Base-by-base conservation (phyloP, 2,113 vertebrate species). In the Aptenodytes patagonicus region DNA sequence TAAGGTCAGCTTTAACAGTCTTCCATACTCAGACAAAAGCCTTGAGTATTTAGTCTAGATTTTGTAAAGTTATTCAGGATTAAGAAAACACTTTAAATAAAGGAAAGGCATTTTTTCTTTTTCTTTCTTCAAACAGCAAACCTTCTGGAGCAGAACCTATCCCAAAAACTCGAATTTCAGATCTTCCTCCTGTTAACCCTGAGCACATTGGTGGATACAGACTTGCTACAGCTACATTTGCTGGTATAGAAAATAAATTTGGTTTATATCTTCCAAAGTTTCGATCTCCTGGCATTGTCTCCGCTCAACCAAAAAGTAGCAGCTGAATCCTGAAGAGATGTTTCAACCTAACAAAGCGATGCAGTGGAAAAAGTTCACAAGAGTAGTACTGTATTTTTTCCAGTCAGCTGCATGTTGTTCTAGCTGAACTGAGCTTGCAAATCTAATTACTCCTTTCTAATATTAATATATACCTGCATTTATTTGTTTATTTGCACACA, bases 181-280 rank as follows among this genome's bases (percentile, higher is more conserved):
- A 99, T 95, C 98, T 99, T 87, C 99, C 99, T 82, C 98, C 99
- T 19, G 98, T 96, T 92, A 99, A 98, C 49, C 98, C 98, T 5
- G 99, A 99, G 94, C 99, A 99, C 87, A 98, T 99, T 36, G 99
- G 99, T 26, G 99, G 99, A 94, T 99, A 99, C 97, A 98, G 97
- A 95, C 98, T 99, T 51, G 99, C 99, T 57, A 99, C 99, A 29
- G 98, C 99, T 75, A 99, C 99, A 1, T 99, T 99, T 87, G 99
- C 99, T 40, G 99, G 99, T 17, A 99, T 99, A 91, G 99, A 99
- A 97, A 99, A 99, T 93, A 99, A 99, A 96, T 99, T 99, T 78
- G 99, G 99, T 61, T 98, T 99, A 18, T 99, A 99, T 94, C 98
- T 99, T 94, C 99, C 99, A 44, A 99, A 99, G 96, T 99, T 99